Percentiles rank a stretch among this genome's conserved stretches.
Conservation (phyloP, 92 coral and sea anemone species). For the Ricordea florida region DNA sequence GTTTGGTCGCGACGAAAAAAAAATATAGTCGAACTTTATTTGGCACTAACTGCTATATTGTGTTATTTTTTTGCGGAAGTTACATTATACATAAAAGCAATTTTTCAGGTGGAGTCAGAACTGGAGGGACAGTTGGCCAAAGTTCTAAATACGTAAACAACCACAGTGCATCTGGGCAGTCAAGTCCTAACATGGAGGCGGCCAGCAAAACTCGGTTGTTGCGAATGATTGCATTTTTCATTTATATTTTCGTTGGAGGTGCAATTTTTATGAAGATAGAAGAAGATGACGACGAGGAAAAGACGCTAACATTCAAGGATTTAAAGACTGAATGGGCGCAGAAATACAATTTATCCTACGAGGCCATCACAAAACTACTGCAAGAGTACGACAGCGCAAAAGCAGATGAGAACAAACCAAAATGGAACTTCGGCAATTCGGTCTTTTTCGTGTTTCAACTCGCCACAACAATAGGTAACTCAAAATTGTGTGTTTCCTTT, state of each 20-base stretch:
- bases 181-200: not conserved
- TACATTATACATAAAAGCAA: no score
- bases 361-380: not conserved
- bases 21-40: no score
- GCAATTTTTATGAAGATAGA: slow-evolving; percentile 31
- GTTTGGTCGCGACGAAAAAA: no score
- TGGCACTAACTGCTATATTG: no score
- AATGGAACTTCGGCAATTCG: slow-evolving; percentile 10
- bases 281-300: not conserved
- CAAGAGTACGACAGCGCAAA: not conserved
- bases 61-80: no score
- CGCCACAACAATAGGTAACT: slow-evolving; percentile 24
- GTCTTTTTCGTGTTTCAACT: slow-evolving; percentile 18
- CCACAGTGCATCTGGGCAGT: no score
- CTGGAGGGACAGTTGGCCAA: not conserved
- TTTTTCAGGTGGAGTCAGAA: slow-evolving; percentile 22
- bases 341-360: not conserved
- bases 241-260: slow-evolving; percentile 6
- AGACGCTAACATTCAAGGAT: not conserved
- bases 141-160: not conserved
- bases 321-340: not conserved
- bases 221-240: not conserved
- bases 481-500: not conserved
- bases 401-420: not conserved
- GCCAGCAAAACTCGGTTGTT: not conserved